Evolutionary conservation across 1,140 invertebrate species (phyloP).

Genomic region (Medauroidea extradentata): DNA sequence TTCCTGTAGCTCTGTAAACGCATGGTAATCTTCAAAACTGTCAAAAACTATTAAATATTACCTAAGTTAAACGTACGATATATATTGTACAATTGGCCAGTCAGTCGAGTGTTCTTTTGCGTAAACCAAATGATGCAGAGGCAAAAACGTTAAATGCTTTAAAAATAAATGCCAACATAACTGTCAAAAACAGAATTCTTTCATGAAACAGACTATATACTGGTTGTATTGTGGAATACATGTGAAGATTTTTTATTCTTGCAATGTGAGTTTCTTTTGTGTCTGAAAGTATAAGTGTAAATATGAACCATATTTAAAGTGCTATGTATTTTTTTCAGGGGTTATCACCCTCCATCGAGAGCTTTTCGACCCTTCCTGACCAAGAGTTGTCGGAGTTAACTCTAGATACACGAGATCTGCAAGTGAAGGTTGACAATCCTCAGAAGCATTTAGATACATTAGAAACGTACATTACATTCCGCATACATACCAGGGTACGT

Average conservation of each 20-base stretch:
- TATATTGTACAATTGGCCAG: too few relatives aligned
- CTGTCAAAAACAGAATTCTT: too few relatives aligned
- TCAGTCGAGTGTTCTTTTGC: too few relatives aligned
- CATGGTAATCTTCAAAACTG: too few relatives aligned
- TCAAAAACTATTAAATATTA: too few relatives aligned
- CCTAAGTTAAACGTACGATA: too few relatives aligned
- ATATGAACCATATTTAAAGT: neutral
- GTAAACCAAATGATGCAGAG: too few relatives aligned
- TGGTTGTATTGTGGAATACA: slow-evolving; percentile 18
- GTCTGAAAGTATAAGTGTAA: neutral
- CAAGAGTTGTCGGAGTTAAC: slow-evolving; percentile 51
- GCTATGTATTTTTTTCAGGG: slow-evolving; percentile 33
- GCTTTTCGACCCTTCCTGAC: slow-evolving; percentile 56
- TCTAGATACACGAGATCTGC: slow-evolving; percentile 55
- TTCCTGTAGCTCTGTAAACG: too few relatives aligned
- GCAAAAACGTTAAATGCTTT: too few relatives aligned
- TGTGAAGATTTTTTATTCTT: neutral
- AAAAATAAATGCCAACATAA: too few relatives aligned
- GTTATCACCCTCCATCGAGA: slow-evolving; percentile 56
- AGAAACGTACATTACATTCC: slow-evolving; percentile 71
- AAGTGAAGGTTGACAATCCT: slow-evolving; percentile 70
- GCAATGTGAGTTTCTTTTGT: neutral
- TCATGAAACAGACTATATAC: too few relatives aligned
- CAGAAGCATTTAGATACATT: slow-evolving; percentile 70
- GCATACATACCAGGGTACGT: slow-evolving; percentile 60